Conservation (phyloP, 2,888 invertebrate species). For the Oegoconia quadripuncta region DNA sequence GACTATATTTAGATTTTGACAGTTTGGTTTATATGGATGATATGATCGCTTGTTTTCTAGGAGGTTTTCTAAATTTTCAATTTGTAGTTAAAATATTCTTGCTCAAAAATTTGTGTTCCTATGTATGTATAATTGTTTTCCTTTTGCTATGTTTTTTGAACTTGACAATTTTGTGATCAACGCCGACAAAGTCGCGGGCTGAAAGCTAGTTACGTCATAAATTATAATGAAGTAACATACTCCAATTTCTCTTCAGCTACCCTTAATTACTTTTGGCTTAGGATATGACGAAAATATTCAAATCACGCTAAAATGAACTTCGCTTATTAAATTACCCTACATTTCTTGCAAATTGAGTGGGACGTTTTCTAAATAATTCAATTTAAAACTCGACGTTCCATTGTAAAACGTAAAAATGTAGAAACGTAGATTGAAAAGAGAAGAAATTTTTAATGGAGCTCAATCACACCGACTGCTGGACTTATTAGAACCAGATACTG, state of each 20-base stretch:
- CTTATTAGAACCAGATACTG: too few relatives aligned
- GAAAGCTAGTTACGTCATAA: too few relatives aligned
- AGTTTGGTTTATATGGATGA: too few relatives aligned
- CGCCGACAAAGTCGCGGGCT: too few relatives aligned
- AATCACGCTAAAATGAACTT: constrained; percentile 21
- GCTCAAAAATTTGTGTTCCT: too few relatives aligned
- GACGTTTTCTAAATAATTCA: constrained; percentile 13
- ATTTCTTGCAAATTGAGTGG: constrained; percentile 1
- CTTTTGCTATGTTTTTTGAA: too few relatives aligned
- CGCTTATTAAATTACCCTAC: constrained; percentile 21
- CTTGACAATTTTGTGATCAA: too few relatives aligned
- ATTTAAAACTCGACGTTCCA: constrained; percentile 6
- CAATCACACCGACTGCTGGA: not conserved
- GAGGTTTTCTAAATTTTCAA: too few relatives aligned
- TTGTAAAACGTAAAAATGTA: not conserved
- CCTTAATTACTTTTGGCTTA: constrained; percentile 2
- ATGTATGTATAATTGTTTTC: too few relatives aligned
- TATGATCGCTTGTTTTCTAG: too few relatives aligned
- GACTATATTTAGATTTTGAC: too few relatives aligned
- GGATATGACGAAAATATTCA: constrained; percentile 11
- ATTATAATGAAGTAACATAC: not conserved
- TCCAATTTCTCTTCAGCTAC: not conserved
- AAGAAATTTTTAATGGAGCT: not conserved
- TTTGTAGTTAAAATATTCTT: too few relatives aligned
- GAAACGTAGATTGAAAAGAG: not conserved